Base-by-base conservation (phyloP, 2,888 invertebrate genomes). In the Homarus gammarus region DNA sequence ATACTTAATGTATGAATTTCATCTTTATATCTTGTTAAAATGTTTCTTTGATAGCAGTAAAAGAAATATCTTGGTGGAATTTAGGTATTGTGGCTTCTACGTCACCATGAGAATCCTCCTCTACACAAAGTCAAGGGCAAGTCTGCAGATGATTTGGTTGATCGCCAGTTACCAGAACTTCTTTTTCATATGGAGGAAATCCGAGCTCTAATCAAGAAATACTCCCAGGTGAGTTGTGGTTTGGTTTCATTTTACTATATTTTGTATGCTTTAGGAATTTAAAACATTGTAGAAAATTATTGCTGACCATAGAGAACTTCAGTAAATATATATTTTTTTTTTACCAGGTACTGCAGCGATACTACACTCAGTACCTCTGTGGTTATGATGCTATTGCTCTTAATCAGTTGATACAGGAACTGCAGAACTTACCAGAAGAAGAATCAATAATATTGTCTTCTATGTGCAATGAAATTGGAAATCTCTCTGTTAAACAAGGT, bases 161-260 rank as follows among this genome's bases (percentile, higher is more conserved):
- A 99, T 94, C 95, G 99, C 86, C 99, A 99, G 93, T 95, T 99
- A 72, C 99, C 99, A 0, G 99, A 99, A 94, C 94, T 99, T 73
- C 94, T 99, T 12, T 99, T 99, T 93, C 99, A 99, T 93, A 99
- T 99, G 96, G 99, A 99, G 94, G 99, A 99, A 94, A 94, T 99
- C 82, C 95, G 99, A 93, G 95, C 95, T 38, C 95, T 99, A 84
- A 98, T 99, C 5, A 96, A 98, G 92, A 99, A 99, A 94, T 99
- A 99, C 94, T 97, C 97, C 93, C 98, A 98, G 95, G 91, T 91
- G 22, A 38, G 75, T 10, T 51, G 5, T 8, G 8, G 10, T 10
- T n/a, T 72, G 15, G 31, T 12, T 1, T 56, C 56, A 56, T 56
- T 56, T 56, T 56, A 18, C 1, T 5, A 56, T 12, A 56, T 56